Conservation (phyloP, 2,113 vertebrate species). For the Dasyornis broadbenti region DNA sequence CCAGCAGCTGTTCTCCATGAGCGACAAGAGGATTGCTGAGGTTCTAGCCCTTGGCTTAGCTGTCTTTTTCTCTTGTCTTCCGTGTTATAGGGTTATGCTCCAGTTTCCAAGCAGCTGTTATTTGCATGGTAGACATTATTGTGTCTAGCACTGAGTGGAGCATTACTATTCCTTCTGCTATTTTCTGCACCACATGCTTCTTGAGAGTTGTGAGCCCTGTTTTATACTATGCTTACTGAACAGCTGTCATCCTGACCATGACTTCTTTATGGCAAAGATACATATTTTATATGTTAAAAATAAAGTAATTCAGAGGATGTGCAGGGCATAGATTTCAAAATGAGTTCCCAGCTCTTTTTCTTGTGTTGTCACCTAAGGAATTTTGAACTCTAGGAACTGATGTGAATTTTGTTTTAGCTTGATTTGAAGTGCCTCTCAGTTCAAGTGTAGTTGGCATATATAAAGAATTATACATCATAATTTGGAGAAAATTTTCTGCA, state of each 20-base stretch:
- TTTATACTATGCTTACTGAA: neutral
- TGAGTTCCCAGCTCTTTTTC: neutral
- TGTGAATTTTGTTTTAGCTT: neutral
- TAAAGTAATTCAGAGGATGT: neutral
- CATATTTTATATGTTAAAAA: neutral
- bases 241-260: neutral
- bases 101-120: neutral
- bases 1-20: neutral
- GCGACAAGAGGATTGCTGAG: neutral
- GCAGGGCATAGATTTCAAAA: neutral
- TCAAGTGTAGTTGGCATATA: neutral
- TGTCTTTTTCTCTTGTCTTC: neutral
- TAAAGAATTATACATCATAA: neutral
- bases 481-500: neutral
- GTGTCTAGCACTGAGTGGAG: accelerated
- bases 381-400: neutral
- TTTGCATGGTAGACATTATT: neutral
- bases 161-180: neutral
- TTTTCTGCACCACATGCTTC: neutral
- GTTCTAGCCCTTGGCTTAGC: neutral
- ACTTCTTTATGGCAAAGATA: neutral
- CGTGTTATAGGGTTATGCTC: neutral
- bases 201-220: neutral
- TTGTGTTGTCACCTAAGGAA: neutral
- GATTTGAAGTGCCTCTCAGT: neutral